These are phyloP conservation scores for Thermophis baileyi DNA, from an alignment of 2,113 vertebrate species.

Conservation along the genomic window DNA sequence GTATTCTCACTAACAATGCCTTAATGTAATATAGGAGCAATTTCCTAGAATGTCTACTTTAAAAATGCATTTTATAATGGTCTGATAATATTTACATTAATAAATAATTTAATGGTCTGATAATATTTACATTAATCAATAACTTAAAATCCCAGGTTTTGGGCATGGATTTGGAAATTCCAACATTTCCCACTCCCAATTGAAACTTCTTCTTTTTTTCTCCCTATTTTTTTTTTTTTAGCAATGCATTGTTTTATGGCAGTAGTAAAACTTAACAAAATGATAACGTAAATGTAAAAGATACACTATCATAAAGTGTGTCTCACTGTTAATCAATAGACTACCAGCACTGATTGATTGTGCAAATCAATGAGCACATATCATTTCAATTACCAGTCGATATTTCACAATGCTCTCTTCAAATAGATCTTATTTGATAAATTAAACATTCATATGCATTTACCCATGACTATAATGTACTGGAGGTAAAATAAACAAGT, in stretches of 20 bases:
- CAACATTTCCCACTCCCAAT: neutral
- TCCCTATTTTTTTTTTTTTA: neutral
- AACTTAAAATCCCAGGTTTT: neutral
- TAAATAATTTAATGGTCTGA: neutral
- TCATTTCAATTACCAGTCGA: slow-evolving; percentile 49
- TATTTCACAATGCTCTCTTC: slow-evolving; percentile 20
- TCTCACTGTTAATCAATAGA: slow-evolving; percentile 23
- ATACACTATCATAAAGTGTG: neutral
- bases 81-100: neutral
- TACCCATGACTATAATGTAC: slow-evolving; percentile 12
- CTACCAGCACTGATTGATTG: slow-evolving; percentile 19
- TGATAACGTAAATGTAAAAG: slow-evolving; percentile 34
- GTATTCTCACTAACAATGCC: neutral
- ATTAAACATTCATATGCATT: slow-evolving; percentile 36
- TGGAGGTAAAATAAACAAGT: slow-evolving; percentile 17
- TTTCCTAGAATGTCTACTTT: neutral
- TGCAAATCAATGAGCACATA: slow-evolving; percentile 40
- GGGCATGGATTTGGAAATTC: neutral
- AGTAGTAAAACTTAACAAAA: slow-evolving; percentile 46
- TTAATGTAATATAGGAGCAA: neutral
- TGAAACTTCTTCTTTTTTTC: neutral
- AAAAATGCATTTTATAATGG: neutral
- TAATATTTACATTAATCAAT: neutral
- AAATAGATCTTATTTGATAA: slow-evolving; percentile 46
- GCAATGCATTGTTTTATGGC: slow-evolving; percentile 21